Evolutionary conservation across 2,888 invertebrate genomes (phyloP), one percentile per base, ranked within the genome.

Genomic region (Sesia apiformis): DNA sequence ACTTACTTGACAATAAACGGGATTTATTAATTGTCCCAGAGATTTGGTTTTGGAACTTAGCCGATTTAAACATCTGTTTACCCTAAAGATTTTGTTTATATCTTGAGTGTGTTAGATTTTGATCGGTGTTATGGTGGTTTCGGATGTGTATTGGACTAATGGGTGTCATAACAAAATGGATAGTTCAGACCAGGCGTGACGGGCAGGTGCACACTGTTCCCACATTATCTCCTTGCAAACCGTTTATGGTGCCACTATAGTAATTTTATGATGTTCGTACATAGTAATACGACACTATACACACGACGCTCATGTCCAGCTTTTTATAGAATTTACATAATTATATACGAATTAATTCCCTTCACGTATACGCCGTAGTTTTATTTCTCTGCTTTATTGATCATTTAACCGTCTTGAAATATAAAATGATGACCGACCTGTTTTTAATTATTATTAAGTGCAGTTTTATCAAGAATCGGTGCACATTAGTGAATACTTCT

Each of bases 1-100:
- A 81, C 76, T 68, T 77, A 76, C 81, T 86, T 74, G 75, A 81
- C 74, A 79, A 79, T 80, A 76, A 84, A 78, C 76, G 82, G 79
- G 85, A 86, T 87, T 86, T 83, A 78, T 81, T 71, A 72, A 74
- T 70, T 67, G 68, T 61, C 63, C 64, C 61, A 67, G 64, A 65
- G 73, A 72, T 73, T 72, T 67, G 53, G 63, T 63, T 67, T 64
- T 63, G 55, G 55, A 57, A 50, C 50, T 6, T 43, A 4, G 46
- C 46, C 23, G 46, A 46, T 46, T 46, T 46, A 5, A 46, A 46
- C 46, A 46, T 46, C 46, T 46, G 46, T 23, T 23, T 23, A 23
- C 23, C 23, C 23, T 23, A 23, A 23, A 1, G 1, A 23, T 23
- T 23, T 23, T 23, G 23, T 23, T 23, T 23, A 23, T 23, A 23